Base-by-base conservation (phyloP, 1,140 invertebrate genomes). In the Pissodes strobi region DNA sequence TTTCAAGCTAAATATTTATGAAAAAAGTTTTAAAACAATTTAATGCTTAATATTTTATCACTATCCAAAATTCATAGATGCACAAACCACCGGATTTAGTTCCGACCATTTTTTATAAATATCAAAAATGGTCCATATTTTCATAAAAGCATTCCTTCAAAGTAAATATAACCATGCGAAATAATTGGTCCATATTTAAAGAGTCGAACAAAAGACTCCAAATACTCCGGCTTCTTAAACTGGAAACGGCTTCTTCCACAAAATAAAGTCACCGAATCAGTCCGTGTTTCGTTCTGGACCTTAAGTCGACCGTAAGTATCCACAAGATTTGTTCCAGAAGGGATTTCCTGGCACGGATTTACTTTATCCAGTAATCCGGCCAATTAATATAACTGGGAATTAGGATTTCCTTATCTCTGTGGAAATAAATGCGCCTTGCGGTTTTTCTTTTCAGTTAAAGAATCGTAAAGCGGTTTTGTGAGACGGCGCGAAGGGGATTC, bases 261-360 rank as follows among this genome's bases (percentile, higher is more conserved):
- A 61, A 61, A 61, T 61, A 61, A 61, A 61, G 46, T 59, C 45
- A 49, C 17, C 43, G 53, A 57, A 57, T 59, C 56, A 19, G 41
- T 48, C 23, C 37, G 41, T 38, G 51, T 46, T 58, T 61, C 45
- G 58, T 61, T 61, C 22, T 51, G 58, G 58, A 49, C 58, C 58
- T 61, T 49, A 61, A 61, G 58, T 61, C 58, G 58, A 61, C 58
- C 58, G 58, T 61, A 61, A 61, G 58, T 61, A 61, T 61, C 58
- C 58, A 61, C 46, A 61, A 61, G 58, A 61, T 45, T 61, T 61
- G 58, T 51, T 61, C 46, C 58, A 51, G 34, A 41, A 51, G 37
- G 58, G 48, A 51, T 61, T 61, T 51, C 58, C 48, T 39, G 58
- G 19, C 45, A 21, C 12, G 48, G 48, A 51, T 46, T 61, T 61